phyloP scores from a whole-genome alignment of 2,888 invertebrate genomes.

The Xestobium rufovillosum region DNA sequence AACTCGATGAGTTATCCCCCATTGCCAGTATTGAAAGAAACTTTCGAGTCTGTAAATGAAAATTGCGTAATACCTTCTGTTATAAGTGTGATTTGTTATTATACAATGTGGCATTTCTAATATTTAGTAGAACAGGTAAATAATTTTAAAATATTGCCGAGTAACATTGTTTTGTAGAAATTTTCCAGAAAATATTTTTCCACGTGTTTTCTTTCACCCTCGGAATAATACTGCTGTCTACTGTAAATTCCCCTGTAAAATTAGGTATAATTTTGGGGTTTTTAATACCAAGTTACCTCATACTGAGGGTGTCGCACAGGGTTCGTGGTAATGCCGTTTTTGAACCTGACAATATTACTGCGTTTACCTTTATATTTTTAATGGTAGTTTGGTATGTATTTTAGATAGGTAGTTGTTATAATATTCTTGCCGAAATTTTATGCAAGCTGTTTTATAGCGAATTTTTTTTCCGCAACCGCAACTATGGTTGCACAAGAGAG shows the following conservation, averaged over 20 bases:
- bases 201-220: constrained; percentile 12
- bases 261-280: constrained; percentile 11
- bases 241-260: constrained; percentile 11
- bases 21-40: not conserved
- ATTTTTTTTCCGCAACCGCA: constrained; percentile 54
- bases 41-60: too few species aligned
- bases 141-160: not conserved
- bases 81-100: not conserved
- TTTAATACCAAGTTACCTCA: constrained; percentile 12
- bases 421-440: constrained; percentile 4
- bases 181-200: constrained; percentile 3
- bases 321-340: constrained; percentile 9
- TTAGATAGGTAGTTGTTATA: too few species aligned
- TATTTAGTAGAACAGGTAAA: not conserved
- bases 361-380: constrained; percentile 15
- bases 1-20: too few species aligned
- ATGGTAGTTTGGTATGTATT: not conserved
- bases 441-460: constrained; percentile 41
- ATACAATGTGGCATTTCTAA: not conserved
- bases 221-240: constrained; percentile 14
- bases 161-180: not conserved
- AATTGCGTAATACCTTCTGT: too few species aligned
- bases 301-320: constrained; percentile 13
- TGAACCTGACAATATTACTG: constrained; percentile 15
- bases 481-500: constrained; percentile 74